These are phyloP conservation scores for Abrostola tripartita DNA, from an alignment of 2,888 invertebrate species.

Conservation along the genomic window DNA sequence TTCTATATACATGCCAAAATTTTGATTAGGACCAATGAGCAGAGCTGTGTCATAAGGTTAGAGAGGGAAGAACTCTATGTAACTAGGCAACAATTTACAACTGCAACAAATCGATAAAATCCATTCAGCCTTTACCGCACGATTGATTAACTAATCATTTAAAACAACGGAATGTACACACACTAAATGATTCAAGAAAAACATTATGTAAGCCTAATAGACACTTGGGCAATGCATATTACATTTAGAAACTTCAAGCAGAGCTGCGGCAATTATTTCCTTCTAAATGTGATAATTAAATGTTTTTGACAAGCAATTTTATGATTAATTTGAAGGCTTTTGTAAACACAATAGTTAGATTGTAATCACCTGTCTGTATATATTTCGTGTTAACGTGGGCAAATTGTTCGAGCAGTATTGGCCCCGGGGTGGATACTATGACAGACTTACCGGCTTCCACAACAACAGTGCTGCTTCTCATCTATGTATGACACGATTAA, in stretches of 20 bases:
- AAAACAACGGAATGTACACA: conserved; percentile 3
- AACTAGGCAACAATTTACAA: background rate
- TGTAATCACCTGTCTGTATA: no score
- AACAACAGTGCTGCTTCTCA: no score
- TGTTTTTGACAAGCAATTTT: background rate
- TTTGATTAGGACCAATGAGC: no score
- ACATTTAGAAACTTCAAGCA: background rate
- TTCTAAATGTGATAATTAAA: background rate
- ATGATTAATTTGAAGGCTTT: background rate
- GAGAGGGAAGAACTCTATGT: no score
- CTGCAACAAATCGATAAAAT: background rate
- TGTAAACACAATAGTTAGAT: background rate
- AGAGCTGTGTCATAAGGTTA: no score
- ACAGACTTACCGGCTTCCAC: no score
- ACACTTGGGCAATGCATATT: background rate
- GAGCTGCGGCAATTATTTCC: background rate
- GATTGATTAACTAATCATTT: conserved; percentile 1
- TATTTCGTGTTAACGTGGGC: no score
- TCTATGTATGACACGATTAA: no score
- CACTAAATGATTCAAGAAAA: background rate
- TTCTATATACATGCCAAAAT: no score
- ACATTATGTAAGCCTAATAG: background rate
- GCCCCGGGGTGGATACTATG: no score
- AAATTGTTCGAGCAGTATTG: no score
- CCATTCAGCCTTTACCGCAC: background rate